A percentile compares a stretch with the other conserved stretches of the same genome.
These are phyloP conservation scores for Pocota personata DNA, from an alignment of 2,888 invertebrate species.

Conservation along the genomic window DNA sequence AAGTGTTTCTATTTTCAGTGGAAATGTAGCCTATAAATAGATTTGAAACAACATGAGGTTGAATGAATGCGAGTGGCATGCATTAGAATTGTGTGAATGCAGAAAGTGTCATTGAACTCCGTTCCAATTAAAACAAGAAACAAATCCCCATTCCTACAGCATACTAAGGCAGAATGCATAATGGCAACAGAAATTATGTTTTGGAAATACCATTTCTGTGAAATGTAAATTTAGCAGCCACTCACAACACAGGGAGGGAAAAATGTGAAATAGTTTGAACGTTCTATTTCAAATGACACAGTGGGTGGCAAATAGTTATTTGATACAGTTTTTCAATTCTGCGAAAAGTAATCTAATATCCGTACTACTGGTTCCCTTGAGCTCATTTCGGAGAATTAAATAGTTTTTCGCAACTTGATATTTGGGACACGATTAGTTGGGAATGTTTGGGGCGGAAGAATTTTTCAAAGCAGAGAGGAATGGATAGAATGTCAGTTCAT, in stretches of 20 bases:
- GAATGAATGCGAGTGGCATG: constrained; percentile 5
- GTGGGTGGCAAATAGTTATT: not conserved
- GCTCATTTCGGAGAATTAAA: not conserved
- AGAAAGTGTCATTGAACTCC: constrained; percentile 45
- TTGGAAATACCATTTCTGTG: not conserved
- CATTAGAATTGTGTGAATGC: constrained; percentile 8
- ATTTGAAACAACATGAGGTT: constrained; percentile 31
- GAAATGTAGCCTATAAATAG: constrained; percentile 8
- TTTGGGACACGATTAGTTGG: too few species aligned
- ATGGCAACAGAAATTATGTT: not conserved
- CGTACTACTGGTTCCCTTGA: not conserved
- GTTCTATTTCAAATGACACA: not conserved
- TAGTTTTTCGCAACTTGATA: too few species aligned
- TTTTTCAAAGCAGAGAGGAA: too few species aligned
- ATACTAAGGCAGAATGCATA: not conserved
- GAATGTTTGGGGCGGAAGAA: too few species aligned
- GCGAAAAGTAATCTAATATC: not conserved
- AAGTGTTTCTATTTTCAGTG: constrained; percentile 2
- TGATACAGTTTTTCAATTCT: not conserved
- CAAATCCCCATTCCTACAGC: not conserved
- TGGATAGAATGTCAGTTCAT: too few species aligned
- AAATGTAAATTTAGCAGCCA: not conserved
- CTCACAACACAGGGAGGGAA: not conserved
- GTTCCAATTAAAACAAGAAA: constrained; percentile 15
- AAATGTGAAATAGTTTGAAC: not conserved